A percentile compares a stretch with the other conserved stretches of the same genome.
These are phyloP conservation scores for Drosophila trapezifrons DNA, from an alignment of 1,140 invertebrate species.

Conservation along the genomic window DNA sequence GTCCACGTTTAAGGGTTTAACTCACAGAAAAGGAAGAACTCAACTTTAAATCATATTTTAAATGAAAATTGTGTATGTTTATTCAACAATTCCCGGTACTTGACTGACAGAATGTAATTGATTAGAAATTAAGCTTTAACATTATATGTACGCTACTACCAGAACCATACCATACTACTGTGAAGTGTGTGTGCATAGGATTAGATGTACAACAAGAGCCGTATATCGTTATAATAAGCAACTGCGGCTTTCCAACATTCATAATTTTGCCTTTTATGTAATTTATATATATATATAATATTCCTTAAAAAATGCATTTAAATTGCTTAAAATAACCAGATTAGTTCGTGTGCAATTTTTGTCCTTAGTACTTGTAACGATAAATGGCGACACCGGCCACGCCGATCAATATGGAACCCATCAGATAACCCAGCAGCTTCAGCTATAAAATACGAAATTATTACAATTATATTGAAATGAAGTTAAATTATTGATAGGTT, in stretches of 20 bases:
- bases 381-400: constrained; percentile 87
- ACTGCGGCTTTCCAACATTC: constrained; percentile 57
- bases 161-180: constrained; percentile 62
- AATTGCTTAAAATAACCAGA: constrained; percentile 68
- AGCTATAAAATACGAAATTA: constrained; percentile 81
- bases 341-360: constrained; percentile 30
- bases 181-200: constrained; percentile 53
- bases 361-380: constrained; percentile 85
- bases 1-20: too few species aligned
- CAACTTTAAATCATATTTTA: background rate
- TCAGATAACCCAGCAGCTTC: constrained; percentile 86
- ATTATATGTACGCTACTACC: constrained; percentile 60
- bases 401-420: constrained; percentile 86
- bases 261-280: constrained; percentile 65
- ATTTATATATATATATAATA: constrained; percentile 27
- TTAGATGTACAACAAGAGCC: constrained; percentile 50
- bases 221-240: constrained; percentile 50
- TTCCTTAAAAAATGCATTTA: constrained; percentile 62
- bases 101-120: constrained; percentile 42
- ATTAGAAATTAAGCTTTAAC: constrained; percentile 59
- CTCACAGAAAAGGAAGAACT: background rate
- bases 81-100: constrained; percentile 45
- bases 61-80: constrained; percentile 35
- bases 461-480: background rate
- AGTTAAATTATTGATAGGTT: background rate